These are phyloP conservation scores for Conops quadrifasciatus DNA, from an alignment of 2,888 invertebrate genomes.

Conservation along the genomic window DNA sequence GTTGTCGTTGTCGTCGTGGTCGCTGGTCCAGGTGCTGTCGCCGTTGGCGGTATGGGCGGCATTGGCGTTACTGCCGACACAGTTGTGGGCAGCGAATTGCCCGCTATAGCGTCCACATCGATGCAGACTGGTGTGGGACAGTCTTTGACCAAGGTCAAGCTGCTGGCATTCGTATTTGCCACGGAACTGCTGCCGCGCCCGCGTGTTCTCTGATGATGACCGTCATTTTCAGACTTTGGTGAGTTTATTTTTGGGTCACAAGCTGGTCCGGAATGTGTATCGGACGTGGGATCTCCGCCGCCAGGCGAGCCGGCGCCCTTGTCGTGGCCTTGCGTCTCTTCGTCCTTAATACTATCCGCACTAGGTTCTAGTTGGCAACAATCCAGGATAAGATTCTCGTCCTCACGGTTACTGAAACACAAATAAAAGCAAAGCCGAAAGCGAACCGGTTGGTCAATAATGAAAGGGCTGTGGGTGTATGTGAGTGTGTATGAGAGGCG, in stretches of 20 bases:
- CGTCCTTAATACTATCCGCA: slow-evolving; percentile 78
- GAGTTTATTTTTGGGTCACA: slow-evolving; percentile 61
- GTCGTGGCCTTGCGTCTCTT: slow-evolving; percentile 74
- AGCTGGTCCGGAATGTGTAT: slow-evolving; percentile 64
- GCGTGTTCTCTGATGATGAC: slow-evolving; percentile 52
- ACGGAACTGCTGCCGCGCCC: slow-evolving; percentile 57
- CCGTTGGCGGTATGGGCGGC: slow-evolving; percentile 19
- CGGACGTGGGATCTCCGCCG: slow-evolving; percentile 74
- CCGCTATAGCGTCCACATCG: slow-evolving; percentile 49
- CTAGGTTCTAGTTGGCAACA: slow-evolving; percentile 91
- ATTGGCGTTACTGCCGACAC: slow-evolving; percentile 49
- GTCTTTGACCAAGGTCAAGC: slow-evolving; percentile 58
- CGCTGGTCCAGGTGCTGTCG: slow-evolving; percentile 3
- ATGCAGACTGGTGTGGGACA: slow-evolving; percentile 48
- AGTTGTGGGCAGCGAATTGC: slow-evolving; percentile 46
- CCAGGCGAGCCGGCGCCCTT: slow-evolving; percentile 90
- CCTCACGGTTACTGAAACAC: slow-evolving; percentile 69
- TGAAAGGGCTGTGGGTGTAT: neutral
- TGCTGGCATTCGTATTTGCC: slow-evolving; percentile 51
- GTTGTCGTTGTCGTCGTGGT: slow-evolving; percentile 39
- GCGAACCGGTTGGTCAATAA: neutral
- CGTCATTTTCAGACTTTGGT: slow-evolving; percentile 64
- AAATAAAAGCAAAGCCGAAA: neutral
- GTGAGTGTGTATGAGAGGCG: neutral
- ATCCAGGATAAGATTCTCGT: slow-evolving; percentile 91